These are phyloP conservation scores for Platygyra sinensis DNA, from an alignment of 64 coral and sea anemone species.

Conservation along the genomic window DNA sequence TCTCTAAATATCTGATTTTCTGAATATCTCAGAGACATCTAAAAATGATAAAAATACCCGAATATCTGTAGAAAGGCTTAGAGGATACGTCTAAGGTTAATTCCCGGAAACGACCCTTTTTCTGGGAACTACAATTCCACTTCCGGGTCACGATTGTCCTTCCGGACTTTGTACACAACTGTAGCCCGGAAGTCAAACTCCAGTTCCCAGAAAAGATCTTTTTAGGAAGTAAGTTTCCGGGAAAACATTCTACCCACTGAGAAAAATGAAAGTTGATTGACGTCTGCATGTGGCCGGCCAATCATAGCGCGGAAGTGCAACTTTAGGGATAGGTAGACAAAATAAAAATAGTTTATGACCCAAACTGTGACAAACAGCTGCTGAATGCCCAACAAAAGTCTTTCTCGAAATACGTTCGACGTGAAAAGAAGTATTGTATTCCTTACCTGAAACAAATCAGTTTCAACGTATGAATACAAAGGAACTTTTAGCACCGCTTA, in stretches of 20 bases:
- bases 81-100: too few species aligned
- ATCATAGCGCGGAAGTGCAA: neutral
- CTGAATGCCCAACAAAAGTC: neutral
- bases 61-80: too few species aligned
- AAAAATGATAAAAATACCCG: too few species aligned
- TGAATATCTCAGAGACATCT: too few species aligned
- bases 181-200: neutral
- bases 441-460: neutral
- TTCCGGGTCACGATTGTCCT: neutral
- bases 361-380: conserved; percentile 10
- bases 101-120: too few species aligned
- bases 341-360: neutral
- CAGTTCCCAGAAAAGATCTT: conserved; percentile 5
- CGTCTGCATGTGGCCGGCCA: neutral
- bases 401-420: conserved; percentile 9
- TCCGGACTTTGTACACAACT: neutral
- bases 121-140: neutral
- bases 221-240: neutral
- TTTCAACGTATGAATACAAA: too few species aligned
- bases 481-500: too few species aligned
- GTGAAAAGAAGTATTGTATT: neutral
- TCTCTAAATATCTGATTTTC: too few species aligned
- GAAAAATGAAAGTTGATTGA: neutral
- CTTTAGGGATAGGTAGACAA: neutral
- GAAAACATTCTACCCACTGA: neutral